Percentiles rank a stretch among this genome's conserved stretches.
Evolutionary conservation across 2,888 invertebrate species (phyloP).

Genomic region (Campaea margaritaria): DNA sequence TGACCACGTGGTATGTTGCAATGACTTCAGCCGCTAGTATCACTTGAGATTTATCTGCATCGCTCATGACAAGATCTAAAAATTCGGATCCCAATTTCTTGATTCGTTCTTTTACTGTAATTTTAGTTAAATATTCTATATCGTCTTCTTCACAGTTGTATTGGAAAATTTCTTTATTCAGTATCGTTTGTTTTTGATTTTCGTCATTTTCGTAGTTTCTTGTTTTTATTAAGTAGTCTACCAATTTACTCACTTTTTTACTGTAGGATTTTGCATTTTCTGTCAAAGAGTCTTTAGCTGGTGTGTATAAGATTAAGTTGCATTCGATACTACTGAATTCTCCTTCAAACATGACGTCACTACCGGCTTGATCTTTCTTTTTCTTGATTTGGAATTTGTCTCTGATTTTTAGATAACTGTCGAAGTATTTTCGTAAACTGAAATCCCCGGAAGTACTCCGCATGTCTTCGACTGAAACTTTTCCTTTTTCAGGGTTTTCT

Average conservation of each 20-base stretch:
- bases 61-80: constrained; percentile 45
- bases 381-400: constrained; percentile 43
- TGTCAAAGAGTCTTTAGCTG: constrained; percentile 46
- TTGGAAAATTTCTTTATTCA: constrained; percentile 42
- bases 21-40: constrained; percentile 51
- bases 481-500: constrained; percentile 48
- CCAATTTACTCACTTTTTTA: constrained; percentile 35
- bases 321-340: constrained; percentile 46
- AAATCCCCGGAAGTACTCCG: constrained; percentile 44
- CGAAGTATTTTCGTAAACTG: constrained; percentile 50
- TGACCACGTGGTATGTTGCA: constrained; percentile 51
- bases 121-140: constrained; percentile 43
- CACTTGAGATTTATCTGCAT: constrained; percentile 38
- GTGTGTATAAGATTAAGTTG: constrained; percentile 53
- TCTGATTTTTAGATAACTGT: constrained; percentile 53
- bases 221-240: constrained; percentile 16
- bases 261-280: constrained; percentile 27
- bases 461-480: constrained; percentile 47
- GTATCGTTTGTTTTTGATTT: no score
- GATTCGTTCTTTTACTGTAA: constrained; percentile 45
- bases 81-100: constrained; percentile 47
- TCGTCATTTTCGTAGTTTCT: no score
- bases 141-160: constrained; percentile 44
- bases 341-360: constrained; percentile 50
- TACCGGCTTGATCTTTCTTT: not conserved